phyloP scores from a whole-genome alignment of 2,888 invertebrate genomes.

The Andrena hattorfiana region DNA sequence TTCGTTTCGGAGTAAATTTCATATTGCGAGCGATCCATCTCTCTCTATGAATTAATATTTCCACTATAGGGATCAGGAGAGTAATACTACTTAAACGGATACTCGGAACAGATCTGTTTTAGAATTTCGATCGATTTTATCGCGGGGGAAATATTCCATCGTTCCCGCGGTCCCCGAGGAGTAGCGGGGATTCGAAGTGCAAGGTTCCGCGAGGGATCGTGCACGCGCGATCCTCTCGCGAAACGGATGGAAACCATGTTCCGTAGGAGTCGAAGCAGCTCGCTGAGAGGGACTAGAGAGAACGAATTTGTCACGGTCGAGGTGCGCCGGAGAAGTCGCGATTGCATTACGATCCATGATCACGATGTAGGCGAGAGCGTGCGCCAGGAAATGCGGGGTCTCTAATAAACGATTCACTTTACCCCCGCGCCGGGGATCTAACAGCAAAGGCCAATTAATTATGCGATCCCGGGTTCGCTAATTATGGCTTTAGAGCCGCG shows the following conservation, averaged over 20 bases:
- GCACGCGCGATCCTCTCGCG: not conserved
- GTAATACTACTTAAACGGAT: not conserved
- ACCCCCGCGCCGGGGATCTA: not conserved
- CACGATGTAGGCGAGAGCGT: conserved; percentile 36
- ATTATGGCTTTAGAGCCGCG: conserved; percentile 31
- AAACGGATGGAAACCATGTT: conserved; percentile 5
- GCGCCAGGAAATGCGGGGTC: conserved; percentile 46
- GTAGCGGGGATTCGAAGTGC: not conserved
- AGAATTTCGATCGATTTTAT: too few relatives aligned
- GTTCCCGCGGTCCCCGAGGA: not conserved
- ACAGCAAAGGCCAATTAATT: conserved; percentile 44
- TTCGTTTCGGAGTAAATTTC: too few relatives aligned
- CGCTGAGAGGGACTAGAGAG: conserved; percentile 14
- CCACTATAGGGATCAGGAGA: not conserved
- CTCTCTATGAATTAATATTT: not conserved
- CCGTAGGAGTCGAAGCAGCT: not conserved
- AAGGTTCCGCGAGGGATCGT: not conserved
- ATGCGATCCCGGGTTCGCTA: conserved; percentile 43
- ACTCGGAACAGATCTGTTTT: too few relatives aligned
- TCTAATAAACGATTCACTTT: conserved; percentile 43
- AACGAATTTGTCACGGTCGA: conserved; percentile 66
- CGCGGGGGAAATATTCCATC: too few relatives aligned
- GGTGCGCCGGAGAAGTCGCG: conserved; percentile 57
- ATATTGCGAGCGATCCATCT: too few relatives aligned
- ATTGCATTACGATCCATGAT: conserved; percentile 67